These are phyloP conservation scores for Puma concolor DNA, from an alignment of 2,113 vertebrate genomes.

Conservation along the genomic window DNA sequence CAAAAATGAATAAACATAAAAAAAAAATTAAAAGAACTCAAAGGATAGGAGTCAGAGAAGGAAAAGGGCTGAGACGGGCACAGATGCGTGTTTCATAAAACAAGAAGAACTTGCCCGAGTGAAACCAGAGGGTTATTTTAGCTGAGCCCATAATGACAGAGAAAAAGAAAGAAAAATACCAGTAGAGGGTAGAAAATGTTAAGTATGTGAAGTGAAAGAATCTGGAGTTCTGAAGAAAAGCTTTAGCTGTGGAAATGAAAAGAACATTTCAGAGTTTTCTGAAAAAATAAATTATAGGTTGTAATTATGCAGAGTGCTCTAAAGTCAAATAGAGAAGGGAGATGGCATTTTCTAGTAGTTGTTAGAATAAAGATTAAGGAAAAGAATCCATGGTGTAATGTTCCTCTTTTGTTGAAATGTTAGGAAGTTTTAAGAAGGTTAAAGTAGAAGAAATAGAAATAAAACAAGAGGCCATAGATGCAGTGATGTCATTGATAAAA, in stretches of 20 bases:
- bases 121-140: neutral
- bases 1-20: too few relatives aligned
- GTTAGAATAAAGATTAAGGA: neutral
- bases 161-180: neutral
- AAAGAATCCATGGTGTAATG: neutral
- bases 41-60: neutral
- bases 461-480: neutral
- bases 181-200: neutral
- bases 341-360: neutral
- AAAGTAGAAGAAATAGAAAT: neutral
- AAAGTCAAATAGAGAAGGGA: neutral
- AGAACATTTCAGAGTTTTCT: neutral
- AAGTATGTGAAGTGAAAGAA: neutral
- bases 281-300: neutral
- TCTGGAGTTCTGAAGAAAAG: neutral
- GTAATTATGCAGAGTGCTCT: neutral
- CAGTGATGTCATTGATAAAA: neutral
- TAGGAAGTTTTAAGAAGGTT: neutral
- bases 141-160: neutral
- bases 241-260: slow-evolving; percentile 10
- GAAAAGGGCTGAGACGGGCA: neutral
- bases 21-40: neutral
- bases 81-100: neutral
- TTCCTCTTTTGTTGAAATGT: neutral
- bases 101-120: neutral